phyloP scores from a whole-genome alignment of 2,888 invertebrate species.

The Parapristionchus giblindavisi region DNA sequence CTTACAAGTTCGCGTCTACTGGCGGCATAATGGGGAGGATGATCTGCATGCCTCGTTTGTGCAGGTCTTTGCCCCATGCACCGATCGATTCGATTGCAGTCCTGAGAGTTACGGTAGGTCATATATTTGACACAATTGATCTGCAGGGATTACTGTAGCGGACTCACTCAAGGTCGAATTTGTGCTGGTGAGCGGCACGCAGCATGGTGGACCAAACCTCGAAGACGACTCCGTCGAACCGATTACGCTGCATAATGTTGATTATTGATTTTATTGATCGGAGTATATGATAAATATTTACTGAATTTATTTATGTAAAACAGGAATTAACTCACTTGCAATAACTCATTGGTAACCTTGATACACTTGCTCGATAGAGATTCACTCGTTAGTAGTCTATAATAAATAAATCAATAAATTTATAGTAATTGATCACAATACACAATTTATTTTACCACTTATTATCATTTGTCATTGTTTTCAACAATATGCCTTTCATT shows the following conservation, averaged over 20 bases:
- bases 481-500: no score
- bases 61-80: constrained; percentile 30
- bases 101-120: constrained; percentile 4
- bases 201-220: constrained; percentile 83
- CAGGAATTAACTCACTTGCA: constrained; percentile 1
- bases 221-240: constrained; percentile 88
- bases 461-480: no score
- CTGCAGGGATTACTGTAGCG: background rate
- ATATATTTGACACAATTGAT: background rate
- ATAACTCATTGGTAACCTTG: constrained; percentile 5
- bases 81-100: constrained; percentile 24
- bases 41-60: constrained; percentile 15
- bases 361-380: background rate
- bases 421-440: no score
- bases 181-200: background rate
- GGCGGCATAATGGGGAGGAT: constrained; percentile 35
- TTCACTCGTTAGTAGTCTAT: constrained; percentile 5
- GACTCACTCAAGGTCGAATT: constrained; percentile 5
- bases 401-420: no score
- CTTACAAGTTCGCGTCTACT: constrained; percentile 30
- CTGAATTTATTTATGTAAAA: background rate
- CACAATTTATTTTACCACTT: no score
- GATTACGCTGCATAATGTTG: constrained; percentile 77
- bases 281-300: background rate
- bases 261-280: background rate